A percentile compares a stretch with the other conserved stretches of the same genome.
phyloP scores from a whole-genome alignment of 2,113 vertebrate genomes.

The Calyptomena viridis region DNA sequence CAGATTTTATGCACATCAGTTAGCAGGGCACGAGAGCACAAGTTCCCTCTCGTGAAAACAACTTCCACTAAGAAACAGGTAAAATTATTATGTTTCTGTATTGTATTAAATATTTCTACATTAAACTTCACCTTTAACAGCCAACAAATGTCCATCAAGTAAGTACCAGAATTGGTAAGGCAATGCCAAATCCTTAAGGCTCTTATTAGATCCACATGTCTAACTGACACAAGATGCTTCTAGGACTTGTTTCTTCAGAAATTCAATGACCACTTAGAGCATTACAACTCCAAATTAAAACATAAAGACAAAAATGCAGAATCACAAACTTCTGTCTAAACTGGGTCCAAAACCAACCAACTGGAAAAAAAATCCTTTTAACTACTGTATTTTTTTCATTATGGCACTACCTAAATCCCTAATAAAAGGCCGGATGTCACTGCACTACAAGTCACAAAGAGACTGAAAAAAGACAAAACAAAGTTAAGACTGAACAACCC shows the following conservation, averaged over 20 bases:
- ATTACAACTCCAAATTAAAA: background rate
- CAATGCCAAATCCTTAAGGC: background rate
- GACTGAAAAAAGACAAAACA: background rate
- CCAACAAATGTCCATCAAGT: background rate
- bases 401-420: background rate
- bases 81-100: background rate
- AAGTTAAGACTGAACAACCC: conserved; percentile 18
- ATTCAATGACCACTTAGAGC: background rate
- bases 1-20: background rate
- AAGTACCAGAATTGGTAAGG: accelerated
- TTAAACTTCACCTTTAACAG: background rate
- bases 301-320: background rate
- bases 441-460: background rate
- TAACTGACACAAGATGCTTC: background rate
- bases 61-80: background rate
- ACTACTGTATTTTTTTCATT: background rate
- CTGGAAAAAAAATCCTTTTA: background rate
- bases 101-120: background rate
- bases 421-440: background rate
- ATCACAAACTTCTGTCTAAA: background rate
- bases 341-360: background rate
- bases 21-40: background rate
- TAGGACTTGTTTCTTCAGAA: background rate
- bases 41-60: background rate
- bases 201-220: background rate